These are phyloP conservation scores for Drosophila santomea DNA, from an alignment of 1,140 invertebrate genomes.

Conservation along the genomic window DNA sequence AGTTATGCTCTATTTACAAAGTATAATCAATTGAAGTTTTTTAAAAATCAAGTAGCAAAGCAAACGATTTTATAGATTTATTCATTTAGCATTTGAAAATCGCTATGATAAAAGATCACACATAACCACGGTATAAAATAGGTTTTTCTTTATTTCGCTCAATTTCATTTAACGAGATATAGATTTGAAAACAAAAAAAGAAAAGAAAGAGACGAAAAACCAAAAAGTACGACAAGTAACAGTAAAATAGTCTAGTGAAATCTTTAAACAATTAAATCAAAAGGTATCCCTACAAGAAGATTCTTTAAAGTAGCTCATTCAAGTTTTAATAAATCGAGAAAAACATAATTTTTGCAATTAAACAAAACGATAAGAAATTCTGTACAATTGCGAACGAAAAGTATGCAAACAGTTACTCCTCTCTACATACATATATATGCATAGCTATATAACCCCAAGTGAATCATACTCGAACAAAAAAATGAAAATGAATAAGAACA, in stretches of 20 bases:
- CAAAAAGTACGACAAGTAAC: slow-evolving; percentile 9
- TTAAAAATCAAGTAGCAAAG: slow-evolving; percentile 57
- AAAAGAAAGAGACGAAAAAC: slow-evolving; percentile 17
- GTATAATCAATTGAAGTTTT: slow-evolving; percentile 77
- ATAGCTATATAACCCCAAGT: slow-evolving; percentile 69
- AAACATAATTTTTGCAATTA: slow-evolving; percentile 68
- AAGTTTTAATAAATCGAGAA: slow-evolving; percentile 69
- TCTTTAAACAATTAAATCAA: slow-evolving; percentile 61
- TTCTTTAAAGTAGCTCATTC: slow-evolving; percentile 74
- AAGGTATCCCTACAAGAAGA: slow-evolving; percentile 47
- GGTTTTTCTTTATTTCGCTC: slow-evolving; percentile 45
- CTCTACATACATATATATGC: slow-evolving; percentile 68
- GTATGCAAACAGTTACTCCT: slow-evolving; percentile 71
- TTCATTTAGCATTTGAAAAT: slow-evolving; percentile 54
- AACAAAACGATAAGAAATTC: slow-evolving; percentile 46
- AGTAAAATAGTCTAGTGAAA: slow-evolving; percentile 60
- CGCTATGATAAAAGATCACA: slow-evolving; percentile 33
- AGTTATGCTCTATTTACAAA: slow-evolving; percentile 79
- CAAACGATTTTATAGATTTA: slow-evolving; percentile 70
- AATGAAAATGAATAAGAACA: background rate
- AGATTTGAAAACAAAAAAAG: slow-evolving; percentile 25
- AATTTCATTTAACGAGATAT: slow-evolving; percentile 46
- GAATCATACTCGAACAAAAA: slow-evolving; percentile 56
- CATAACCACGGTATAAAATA: slow-evolving; percentile 47
- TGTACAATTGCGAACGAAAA: slow-evolving; percentile 67